phyloP scores from a whole-genome alignment of 1,140 invertebrate species.

The Saxidomus purpurata region DNA sequence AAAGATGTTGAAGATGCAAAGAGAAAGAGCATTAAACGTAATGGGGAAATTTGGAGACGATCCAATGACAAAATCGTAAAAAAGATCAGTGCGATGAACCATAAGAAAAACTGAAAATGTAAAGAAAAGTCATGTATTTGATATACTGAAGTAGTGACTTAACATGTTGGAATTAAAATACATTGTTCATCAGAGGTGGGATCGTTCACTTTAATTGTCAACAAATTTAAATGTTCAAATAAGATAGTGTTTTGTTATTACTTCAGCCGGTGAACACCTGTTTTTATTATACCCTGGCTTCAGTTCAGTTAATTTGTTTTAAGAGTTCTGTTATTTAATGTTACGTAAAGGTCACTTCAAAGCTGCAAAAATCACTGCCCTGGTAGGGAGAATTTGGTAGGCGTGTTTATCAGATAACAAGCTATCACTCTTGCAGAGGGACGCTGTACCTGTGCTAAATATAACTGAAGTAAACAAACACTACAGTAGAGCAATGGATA shows the following conservation, averaged over 20 bases:
- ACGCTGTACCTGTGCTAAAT: too few species aligned
- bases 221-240: slow-evolving; percentile 24
- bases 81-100: neutral
- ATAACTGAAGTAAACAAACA: too few species aligned
- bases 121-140: slow-evolving; percentile 27
- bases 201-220: slow-evolving; percentile 5
- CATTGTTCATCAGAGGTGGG: slow-evolving; percentile 13
- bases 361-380: too few species aligned
- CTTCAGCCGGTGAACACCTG: neutral
- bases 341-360: neutral
- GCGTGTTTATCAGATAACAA: too few species aligned
- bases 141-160: slow-evolving; percentile 23
- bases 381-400: too few species aligned
- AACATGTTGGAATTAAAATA: slow-evolving; percentile 20
- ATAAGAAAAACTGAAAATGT: slow-evolving; percentile 27
- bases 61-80: slow-evolving; percentile 23
- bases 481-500: too few species aligned
- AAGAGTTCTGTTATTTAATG: neutral
- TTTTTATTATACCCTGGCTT: too few species aligned
- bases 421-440: too few species aligned
- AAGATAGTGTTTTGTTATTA: slow-evolving; percentile 17
- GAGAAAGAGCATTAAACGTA: neutral
- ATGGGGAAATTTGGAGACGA: slow-evolving; percentile 24
- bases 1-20: slow-evolving; percentile 18
- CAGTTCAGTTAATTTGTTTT: slow-evolving; percentile 17